These are phyloP conservation scores for Ephialtes manifestator DNA, from an alignment of 2,888 invertebrate species.

Conservation along the genomic window DNA sequence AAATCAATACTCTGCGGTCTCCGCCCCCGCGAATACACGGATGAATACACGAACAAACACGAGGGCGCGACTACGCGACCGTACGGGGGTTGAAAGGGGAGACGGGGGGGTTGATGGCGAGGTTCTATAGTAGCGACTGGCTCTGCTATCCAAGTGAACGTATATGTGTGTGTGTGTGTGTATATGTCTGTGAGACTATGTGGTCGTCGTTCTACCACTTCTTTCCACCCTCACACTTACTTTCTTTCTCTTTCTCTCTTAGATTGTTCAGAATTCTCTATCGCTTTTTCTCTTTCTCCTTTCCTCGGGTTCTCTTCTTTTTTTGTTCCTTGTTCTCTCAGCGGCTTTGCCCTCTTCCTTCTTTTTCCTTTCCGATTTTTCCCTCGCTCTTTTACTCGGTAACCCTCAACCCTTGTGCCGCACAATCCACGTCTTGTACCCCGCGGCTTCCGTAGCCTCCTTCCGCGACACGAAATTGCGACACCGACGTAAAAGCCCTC, in stretches of 20 bases:
- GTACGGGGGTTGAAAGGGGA: conserved; percentile 37
- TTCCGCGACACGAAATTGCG: conserved; percentile 68
- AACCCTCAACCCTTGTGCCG: not conserved
- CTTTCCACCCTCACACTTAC: conserved; percentile 46
- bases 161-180: conserved; percentile 9
- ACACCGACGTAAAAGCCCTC: conserved; percentile 69
- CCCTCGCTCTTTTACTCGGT: conserved; percentile 24
- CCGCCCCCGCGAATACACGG: conserved; percentile 83
- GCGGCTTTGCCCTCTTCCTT: conserved; percentile 24
- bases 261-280: conserved; percentile 7
- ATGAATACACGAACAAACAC: conserved; percentile 81
- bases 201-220: conserved; percentile 57
- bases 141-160: conserved; percentile 25
- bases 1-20: conserved; percentile 85
- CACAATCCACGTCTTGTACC: conserved; percentile 35
- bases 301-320: conserved; percentile 40
- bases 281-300: conserved; percentile 52
- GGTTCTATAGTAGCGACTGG: conserved; percentile 27
- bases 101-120: conserved; percentile 34
- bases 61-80: conserved; percentile 67
- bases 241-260: conserved; percentile 34
- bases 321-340: conserved; percentile 3
- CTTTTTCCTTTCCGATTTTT: conserved; percentile 28
- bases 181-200: too few species aligned
- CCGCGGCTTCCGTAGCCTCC: conserved; percentile 14